Evolutionary conservation across 2,888 invertebrate genomes (phyloP).

Genomic region (Biston betularia): DNA sequence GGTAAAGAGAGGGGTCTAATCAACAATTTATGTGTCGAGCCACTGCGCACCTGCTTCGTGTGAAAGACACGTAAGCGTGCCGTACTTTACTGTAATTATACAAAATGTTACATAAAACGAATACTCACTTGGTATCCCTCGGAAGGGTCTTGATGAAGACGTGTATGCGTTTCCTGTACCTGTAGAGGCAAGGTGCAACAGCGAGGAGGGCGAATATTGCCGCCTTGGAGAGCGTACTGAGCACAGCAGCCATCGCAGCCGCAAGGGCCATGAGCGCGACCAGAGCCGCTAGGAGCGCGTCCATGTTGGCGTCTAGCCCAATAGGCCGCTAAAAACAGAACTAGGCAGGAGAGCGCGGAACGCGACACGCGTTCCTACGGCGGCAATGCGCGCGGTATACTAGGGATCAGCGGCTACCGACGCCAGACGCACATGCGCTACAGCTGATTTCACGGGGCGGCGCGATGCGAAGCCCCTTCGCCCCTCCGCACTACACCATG

Average conservation of each 20-base stretch:
- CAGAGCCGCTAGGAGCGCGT: constrained; percentile 82
- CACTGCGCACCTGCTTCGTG: constrained; percentile 19
- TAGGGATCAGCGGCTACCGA: constrained; percentile 43
- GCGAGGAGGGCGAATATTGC: constrained; percentile 89
- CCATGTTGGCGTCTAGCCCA: constrained; percentile 82
- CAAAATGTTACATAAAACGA: constrained; percentile 6
- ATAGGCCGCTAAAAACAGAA: constrained; percentile 65
- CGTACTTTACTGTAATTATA: constrained; percentile 5
- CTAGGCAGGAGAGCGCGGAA: constrained; percentile 50
- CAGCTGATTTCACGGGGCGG: constrained; percentile 39
- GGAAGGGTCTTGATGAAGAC: constrained; percentile 88
- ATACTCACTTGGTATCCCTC: constrained; percentile 89
- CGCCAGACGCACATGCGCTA: constrained; percentile 68
- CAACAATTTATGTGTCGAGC: constrained; percentile 5
- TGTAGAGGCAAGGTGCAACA: constrained; percentile 83
- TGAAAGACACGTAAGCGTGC: constrained; percentile 14
- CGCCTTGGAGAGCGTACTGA: constrained; percentile 88
- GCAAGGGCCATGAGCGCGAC: constrained; percentile 83
- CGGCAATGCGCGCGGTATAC: constrained; percentile 59
- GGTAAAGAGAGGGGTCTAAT: not conserved
- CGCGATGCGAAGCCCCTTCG: constrained; percentile 26
- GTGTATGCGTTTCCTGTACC: constrained; percentile 86
- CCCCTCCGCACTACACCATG: constrained; percentile 22
- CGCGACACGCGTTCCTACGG: constrained; percentile 48
- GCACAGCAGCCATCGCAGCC: constrained; percentile 85